Evolutionary conservation across 2,797 vertebrate genomes (phyloP).

Genomic region (Poeciliopsis infans): DNA sequence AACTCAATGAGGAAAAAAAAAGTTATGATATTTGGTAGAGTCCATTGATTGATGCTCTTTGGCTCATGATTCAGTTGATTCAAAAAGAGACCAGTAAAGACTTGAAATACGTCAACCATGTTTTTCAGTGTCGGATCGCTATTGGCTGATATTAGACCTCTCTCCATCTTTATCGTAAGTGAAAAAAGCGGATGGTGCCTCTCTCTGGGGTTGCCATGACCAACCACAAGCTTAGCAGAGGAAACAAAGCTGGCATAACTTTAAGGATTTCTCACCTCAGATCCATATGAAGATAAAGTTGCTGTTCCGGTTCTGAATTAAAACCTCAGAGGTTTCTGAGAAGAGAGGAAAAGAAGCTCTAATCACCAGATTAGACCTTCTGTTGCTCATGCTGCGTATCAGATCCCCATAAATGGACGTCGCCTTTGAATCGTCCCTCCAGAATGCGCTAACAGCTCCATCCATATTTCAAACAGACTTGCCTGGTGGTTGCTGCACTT

Average conservation of each 20-base stretch:
- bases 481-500: constrained; percentile 30
- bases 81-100: too few species aligned
- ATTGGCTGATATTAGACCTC: too few species aligned
- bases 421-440: constrained; percentile 31
- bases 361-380: constrained; percentile 20
- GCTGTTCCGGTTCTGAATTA: constrained; percentile 2
- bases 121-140: too few species aligned
- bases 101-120: too few species aligned
- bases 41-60: too few species aligned
- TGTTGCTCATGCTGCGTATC: constrained; percentile 28
- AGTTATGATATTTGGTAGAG: too few species aligned
- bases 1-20: too few species aligned
- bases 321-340: constrained; percentile 7
- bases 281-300: constrained; percentile 8
- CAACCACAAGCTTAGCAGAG: neutral
- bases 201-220: too few species aligned
- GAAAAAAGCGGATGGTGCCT: too few species aligned
- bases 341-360: constrained; percentile 4
- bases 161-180: too few species aligned
- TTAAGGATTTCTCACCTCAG: constrained; percentile 19
- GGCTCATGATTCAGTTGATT: too few species aligned
- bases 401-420: constrained; percentile 27
- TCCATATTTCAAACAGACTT: constrained; percentile 49
- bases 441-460: constrained; percentile 27
- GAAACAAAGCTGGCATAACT: constrained; percentile 25